A percentile compares a stretch with the other conserved stretches of the same genome.
Evolutionary conservation across 2,113 vertebrate genomes (phyloP).

Genomic region (Clinocottus analis): DNA sequence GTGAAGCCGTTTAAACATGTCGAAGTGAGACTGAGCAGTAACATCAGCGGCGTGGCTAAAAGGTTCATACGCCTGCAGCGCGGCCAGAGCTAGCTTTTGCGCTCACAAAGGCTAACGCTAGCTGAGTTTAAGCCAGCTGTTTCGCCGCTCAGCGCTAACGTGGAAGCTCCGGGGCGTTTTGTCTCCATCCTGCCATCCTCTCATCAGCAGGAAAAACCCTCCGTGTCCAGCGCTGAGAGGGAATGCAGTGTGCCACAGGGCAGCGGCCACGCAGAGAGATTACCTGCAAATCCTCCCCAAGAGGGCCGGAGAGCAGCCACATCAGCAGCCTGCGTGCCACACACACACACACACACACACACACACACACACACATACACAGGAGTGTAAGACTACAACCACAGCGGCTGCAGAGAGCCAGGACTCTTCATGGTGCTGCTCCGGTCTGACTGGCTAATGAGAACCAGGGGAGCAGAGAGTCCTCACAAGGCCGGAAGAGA

Average conservation of each 20-base stretch:
- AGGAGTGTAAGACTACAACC: constrained; percentile 15
- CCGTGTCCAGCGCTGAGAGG: constrained; percentile 60
- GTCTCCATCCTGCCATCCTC: constrained; percentile 51
- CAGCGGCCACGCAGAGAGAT: constrained; percentile 64
- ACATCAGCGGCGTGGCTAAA: neutral
- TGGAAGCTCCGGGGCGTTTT: constrained; percentile 52
- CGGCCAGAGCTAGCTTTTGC: constrained; percentile 1
- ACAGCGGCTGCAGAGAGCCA: constrained; percentile 22
- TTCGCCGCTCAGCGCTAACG: constrained; percentile 44
- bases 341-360: neutral
- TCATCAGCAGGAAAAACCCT: constrained; percentile 64
- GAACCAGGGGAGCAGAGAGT: constrained; percentile 10
- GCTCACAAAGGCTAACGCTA: constrained; percentile 35
- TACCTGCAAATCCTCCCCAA: constrained; percentile 65
- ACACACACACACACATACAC: neutral
- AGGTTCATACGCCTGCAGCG: constrained; percentile 4
- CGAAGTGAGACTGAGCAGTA: neutral
- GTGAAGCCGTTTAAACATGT: neutral
- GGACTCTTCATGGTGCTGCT: constrained; percentile 35
- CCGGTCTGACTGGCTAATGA: constrained; percentile 46
- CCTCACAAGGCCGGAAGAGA: constrained; percentile 18
- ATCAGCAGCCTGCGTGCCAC: constrained; percentile 45
- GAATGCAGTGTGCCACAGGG: constrained; percentile 46
- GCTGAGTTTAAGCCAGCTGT: constrained; percentile 39
- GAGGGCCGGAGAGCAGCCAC: constrained; percentile 47